Evolutionary conservation across 2,888 invertebrate genomes (phyloP).

Genomic region (Odiellus spinosus): DNA sequence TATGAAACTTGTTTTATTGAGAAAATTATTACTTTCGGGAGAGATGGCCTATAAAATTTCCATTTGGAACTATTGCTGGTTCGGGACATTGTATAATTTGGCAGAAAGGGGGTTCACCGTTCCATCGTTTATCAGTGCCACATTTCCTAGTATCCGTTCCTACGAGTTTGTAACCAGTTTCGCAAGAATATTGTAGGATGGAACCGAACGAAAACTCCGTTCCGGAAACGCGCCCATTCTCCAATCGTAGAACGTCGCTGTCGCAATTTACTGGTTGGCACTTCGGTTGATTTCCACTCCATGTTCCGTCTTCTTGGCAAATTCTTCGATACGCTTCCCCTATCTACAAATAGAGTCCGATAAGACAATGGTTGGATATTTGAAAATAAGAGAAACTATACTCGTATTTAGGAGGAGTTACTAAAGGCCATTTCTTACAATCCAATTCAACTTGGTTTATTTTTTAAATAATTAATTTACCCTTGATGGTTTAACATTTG

Average conservation of each 20-base stretch:
- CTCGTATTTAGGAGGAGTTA: no score
- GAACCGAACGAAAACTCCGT: constrained; percentile 23
- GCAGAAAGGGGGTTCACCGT: constrained; percentile 15
- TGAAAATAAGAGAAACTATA: no score
- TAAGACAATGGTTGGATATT: no score
- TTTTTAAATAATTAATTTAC: no score
- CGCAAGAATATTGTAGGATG: constrained; percentile 16
- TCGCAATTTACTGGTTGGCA: constrained; percentile 20
- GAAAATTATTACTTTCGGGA: no score
- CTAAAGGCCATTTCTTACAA: no score
- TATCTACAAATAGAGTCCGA: no score
- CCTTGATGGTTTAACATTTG: background rate
- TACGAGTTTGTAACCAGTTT: constrained; percentile 15
- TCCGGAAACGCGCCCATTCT: constrained; percentile 33
- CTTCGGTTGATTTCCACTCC: constrained; percentile 19
- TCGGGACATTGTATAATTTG: constrained; percentile 16
- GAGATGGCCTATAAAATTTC: background rate
- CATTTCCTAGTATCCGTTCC: constrained; percentile 14
- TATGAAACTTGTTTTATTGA: no score
- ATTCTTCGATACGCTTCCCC: background rate
- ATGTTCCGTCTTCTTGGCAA: constrained; percentile 8
- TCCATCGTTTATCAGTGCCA: constrained; percentile 14
- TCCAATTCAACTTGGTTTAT: no score
- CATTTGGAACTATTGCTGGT: constrained; percentile 4
- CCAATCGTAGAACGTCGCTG: constrained; percentile 7